Base-by-base conservation (phyloP, 2,113 vertebrate species). In the Nannospalax galili region DNA sequence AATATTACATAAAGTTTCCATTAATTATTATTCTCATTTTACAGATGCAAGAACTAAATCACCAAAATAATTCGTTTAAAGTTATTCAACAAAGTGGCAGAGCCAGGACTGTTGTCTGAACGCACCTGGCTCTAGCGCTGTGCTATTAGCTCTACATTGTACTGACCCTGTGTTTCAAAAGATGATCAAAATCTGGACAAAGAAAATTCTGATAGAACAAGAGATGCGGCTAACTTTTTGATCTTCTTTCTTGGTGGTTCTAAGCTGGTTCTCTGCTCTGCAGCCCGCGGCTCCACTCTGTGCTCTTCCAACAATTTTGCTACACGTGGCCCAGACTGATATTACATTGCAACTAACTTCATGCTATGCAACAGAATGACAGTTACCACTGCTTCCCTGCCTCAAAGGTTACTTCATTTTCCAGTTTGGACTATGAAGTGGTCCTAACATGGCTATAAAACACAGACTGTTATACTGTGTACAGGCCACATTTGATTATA, bases 1-100 rank as follows among this genome's bases (percentile, higher is more conserved):
- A 92, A 75, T 84, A 87, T 84, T 84, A 40, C 84, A 67, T 58
- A 30, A 95, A 37, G 75, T 32, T 79, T 58, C 26, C 40, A 70
- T 92, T 77, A 93, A 93, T 84, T 93, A 92, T 90, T 67, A 93
- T 89, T 77, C 42, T 94, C 48, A 88, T 80, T 93, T 94, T 93
- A 92, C n/a, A 95, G 69, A 91, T 77, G 7, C 93, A n/a, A 82
- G 89, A 96, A 93, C 91, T 56, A 82, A 93, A 91, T 58, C 26
- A 82, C 37, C 67, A 65, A 74, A 75, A 72, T 64, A 79, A 93
- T 62, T 90, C 90, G 20, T 58, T 79, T 48, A 67, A 74, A 78
- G 45, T 92, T 45, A 58, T 56, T 28, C 62, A 81, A 70, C 22
- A 42, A 64, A 82, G 42, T 67, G n/a, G n/a, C 58, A 40, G 26